Conservation (phyloP, 2,113 vertebrate genomes). For the Strix aluco region DNA sequence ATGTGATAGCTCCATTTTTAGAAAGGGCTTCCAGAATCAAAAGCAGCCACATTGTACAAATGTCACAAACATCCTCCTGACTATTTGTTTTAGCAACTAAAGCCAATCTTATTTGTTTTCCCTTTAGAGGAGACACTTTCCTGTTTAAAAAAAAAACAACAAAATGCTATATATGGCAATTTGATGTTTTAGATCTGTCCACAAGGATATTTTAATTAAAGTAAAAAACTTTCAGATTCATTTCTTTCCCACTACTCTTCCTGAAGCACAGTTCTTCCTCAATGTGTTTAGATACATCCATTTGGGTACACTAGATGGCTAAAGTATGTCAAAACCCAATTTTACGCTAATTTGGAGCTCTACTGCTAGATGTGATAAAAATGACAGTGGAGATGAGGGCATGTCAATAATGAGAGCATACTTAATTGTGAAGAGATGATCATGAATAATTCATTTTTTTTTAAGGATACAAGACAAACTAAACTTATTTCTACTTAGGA, state of each 20-base stretch:
- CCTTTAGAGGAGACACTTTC: background rate
- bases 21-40: slow-evolving; percentile 27
- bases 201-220: background rate
- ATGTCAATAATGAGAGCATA: slow-evolving; percentile 45
- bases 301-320: background rate
- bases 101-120: background rate
- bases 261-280: background rate
- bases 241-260: background rate
- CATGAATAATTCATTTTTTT: background rate
- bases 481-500: background rate
- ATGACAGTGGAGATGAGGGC: slow-evolving; percentile 56
- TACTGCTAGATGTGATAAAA: slow-evolving; percentile 2
- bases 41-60: slow-evolving; percentile 25
- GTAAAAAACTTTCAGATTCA: background rate
- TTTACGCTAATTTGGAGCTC: slow-evolving; percentile 26
- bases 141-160: background rate
- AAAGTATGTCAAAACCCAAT: slow-evolving; percentile 31
- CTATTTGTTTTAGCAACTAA: background rate
- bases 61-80: slow-evolving; percentile 32
- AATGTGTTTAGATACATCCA: background rate
- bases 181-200: background rate
- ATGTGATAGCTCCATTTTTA: background rate
- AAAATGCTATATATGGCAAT: background rate
- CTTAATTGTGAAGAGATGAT: slow-evolving; percentile 44
- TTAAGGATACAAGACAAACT: slow-evolving; percentile 25